A percentile compares a stretch with the other conserved stretches of the same genome.
Evolutionary conservation across 2,888 invertebrate species (phyloP).

Genomic region (Tribolium freemani): DNA sequence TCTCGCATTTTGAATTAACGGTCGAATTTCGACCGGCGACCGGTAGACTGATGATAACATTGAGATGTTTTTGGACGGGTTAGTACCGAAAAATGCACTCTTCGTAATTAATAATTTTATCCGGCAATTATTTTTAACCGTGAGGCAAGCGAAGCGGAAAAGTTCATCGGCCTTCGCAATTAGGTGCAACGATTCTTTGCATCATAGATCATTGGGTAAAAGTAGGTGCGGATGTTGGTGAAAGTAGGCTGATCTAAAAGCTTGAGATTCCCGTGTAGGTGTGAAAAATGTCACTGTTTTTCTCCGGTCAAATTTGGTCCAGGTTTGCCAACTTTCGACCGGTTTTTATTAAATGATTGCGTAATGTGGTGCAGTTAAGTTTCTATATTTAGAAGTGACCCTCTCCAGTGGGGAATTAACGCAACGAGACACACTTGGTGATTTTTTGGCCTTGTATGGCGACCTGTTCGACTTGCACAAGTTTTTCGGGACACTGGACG

Average conservation of each 20-base stretch:
- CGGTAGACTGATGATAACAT: neutral
- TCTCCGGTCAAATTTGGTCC: neutral
- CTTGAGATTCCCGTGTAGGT: conserved; percentile 4
- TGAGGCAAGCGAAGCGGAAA: conserved; percentile 9
- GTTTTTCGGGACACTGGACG: neutral
- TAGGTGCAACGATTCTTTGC: conserved; percentile 3
- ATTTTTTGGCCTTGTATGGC: conserved; percentile 37
- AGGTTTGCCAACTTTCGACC: conserved; percentile 2
- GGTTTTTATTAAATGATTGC: conserved; percentile 47
- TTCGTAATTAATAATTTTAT: conserved; percentile 1
- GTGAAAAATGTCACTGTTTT: neutral
- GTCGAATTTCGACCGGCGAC: conserved; percentile 7
- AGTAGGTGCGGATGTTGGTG: conserved; percentile 22
- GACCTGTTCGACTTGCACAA: neutral
- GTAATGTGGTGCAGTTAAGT: conserved; percentile 53
- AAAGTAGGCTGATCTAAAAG: conserved; percentile 30
- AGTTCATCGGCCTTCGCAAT: conserved; percentile 29
- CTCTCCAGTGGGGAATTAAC: conserved; percentile 51
- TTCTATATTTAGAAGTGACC: conserved; percentile 62
- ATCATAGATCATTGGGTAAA: conserved; percentile 25
- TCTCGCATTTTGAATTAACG: neutral
- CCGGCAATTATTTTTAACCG: conserved; percentile 14
- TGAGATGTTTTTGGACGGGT: neutral
- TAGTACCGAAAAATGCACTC: neutral
- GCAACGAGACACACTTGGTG: conserved; percentile 40